Evolutionary conservation across 2,113 vertebrate genomes (phyloP), one percentile per base, ranked within the genome.

Genomic region (Pygoscelis antarcticus): DNA sequence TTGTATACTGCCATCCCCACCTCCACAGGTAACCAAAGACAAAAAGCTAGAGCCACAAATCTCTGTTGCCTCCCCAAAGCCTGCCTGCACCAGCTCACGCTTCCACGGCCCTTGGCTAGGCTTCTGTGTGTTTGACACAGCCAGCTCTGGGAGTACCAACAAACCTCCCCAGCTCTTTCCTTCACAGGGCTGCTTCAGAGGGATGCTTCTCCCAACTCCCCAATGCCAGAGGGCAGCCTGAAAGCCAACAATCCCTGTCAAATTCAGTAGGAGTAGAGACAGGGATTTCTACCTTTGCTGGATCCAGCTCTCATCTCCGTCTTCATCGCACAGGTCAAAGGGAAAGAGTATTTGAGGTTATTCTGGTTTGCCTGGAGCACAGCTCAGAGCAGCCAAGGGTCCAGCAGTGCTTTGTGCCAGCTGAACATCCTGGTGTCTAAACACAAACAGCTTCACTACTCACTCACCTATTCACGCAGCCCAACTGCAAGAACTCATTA

Each of bases 141-240:
- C 6, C 54, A 82, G 32, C 42, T 89, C 86, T 66, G 15, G 6
- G 7, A 4, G 7, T 57, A 49, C 40, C 47, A 87, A 49, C 8
- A 74, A 84, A 74, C 19, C 16, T n/a, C 12, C 29, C 40, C 30
- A 46, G 40, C 36, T 55, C 34, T 25, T 25, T 40, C 70, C 36
- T 70, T 82, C 82, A 29, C 0, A 6, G 51, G 23, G n/a, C 69
- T 66, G 16, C 90, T 65, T 14, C 44, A 75, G 34, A 55, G 7
- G 8, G n/a, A 54, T 21, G 40, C 26, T 46, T 60, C 44, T 69
- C 19, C 32, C 47, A 46, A 9, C 2, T 7, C 27, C 30, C 16
- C 0, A 0, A 6, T 3, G 15, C 7, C 16, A 40, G n/a, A 21
- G 32, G 38, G 8, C 30, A 64, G 40, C 44, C 78, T 5, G 11